These are phyloP conservation scores for Perodicticus potto DNA, from an alignment of 2,797 vertebrate genomes.

Conservation along the genomic window DNA sequence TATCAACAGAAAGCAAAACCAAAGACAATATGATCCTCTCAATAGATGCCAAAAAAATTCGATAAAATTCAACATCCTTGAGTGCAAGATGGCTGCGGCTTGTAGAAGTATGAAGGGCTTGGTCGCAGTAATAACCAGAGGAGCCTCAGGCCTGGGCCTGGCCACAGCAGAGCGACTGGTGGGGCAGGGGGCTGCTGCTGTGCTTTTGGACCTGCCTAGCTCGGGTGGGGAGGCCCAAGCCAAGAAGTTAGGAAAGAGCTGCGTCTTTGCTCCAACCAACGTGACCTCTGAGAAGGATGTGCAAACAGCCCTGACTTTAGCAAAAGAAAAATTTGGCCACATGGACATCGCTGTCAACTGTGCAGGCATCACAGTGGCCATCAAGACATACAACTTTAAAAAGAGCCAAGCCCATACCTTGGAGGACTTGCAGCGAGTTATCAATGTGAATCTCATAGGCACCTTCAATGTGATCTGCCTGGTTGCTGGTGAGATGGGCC, in stretches of 20 bases:
- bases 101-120: too few relatives aligned
- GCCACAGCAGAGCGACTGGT: conserved; percentile 93
- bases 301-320: conserved; percentile 89
- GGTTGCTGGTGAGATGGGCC: conserved; percentile 91
- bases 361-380: conserved; percentile 93
- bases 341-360: conserved; percentile 94
- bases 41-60: too few relatives aligned
- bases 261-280: conserved; percentile 91
- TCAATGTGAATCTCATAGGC: conserved; percentile 94
- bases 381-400: conserved; percentile 93
- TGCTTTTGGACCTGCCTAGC: conserved; percentile 93
- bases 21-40: too few relatives aligned
- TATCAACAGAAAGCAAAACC: too few relatives aligned
- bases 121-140: conserved; percentile 94
- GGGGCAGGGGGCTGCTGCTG: conserved; percentile 90
- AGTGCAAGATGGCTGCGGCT: too few relatives aligned
- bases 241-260: conserved; percentile 90
- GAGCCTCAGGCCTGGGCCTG: conserved; percentile 93
- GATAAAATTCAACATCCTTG: too few relatives aligned
- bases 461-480: conserved; percentile 96
- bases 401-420: conserved; percentile 91
- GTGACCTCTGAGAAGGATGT: conserved; percentile 94
- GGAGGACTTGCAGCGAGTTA: conserved; percentile 93
- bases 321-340: conserved; percentile 91
- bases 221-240: conserved; percentile 92